These are phyloP conservation scores for Pycnomerus fuliginosus DNA, from an alignment of 2,888 invertebrate genomes.

Conservation along the genomic window DNA sequence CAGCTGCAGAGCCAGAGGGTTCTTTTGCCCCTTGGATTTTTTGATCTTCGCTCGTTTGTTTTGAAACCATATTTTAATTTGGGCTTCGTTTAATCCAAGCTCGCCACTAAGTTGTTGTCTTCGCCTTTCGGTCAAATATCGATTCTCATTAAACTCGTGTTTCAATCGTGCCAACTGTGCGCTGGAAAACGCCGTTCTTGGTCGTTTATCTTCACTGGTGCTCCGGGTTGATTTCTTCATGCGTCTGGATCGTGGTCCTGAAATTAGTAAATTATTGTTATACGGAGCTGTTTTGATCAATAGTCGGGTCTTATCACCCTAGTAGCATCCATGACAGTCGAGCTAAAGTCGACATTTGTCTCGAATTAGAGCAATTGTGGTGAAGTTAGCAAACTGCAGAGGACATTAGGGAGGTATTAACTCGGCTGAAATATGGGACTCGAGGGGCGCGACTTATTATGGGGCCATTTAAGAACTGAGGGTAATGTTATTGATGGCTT, in stretches of 20 bases:
- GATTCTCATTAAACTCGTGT: conserved; percentile 90
- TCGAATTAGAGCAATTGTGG: conserved; percentile 51
- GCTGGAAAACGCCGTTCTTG: conserved; percentile 93
- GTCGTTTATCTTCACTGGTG: conserved; percentile 79
- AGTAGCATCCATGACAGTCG: conserved; percentile 19
- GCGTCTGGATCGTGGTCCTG: conserved; percentile 63
- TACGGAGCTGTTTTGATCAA: conserved; percentile 7
- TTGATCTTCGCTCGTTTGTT: conserved; percentile 97
- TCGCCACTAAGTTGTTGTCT: conserved; percentile 89
- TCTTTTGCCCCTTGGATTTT: conserved; percentile 82
- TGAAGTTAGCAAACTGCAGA: conserved; percentile 40
- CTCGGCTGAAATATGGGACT: conserved; percentile 40
- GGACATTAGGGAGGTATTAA: conserved; percentile 47
- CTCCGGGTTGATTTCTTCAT: conserved; percentile 54
- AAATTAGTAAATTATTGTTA: too few relatives aligned
- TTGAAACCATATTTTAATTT: conserved; percentile 98
- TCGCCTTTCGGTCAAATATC: conserved; percentile 88
- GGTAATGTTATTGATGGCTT: conserved; percentile 34
- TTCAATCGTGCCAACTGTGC: conserved; percentile 89
- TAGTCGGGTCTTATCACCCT: conserved; percentile 11
- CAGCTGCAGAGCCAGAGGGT: conserved; percentile 82
- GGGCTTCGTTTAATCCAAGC: conserved; percentile 90
- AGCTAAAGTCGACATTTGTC: conserved; percentile 43
- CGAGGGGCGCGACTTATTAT: conserved; percentile 37
- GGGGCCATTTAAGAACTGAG: conserved; percentile 37